phyloP scores from a whole-genome alignment of 2,888 invertebrate species.

The Drosophila phalerata region DNA sequence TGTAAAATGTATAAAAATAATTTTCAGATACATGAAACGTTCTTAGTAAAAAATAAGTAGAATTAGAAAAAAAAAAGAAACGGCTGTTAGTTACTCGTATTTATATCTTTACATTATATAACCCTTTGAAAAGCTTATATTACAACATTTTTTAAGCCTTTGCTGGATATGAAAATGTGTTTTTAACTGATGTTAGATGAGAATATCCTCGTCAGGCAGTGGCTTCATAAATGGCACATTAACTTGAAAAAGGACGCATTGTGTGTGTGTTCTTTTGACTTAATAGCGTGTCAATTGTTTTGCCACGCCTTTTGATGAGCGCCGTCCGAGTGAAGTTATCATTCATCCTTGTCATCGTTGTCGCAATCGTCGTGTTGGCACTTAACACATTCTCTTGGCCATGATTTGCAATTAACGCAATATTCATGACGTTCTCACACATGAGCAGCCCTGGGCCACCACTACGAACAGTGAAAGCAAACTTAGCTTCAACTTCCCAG shows the following conservation, averaged over 20 bases:
- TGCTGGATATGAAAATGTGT: not conserved
- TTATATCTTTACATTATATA: no score
- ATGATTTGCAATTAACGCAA: constrained; percentile 85
- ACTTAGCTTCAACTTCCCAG: constrained; percentile 46
- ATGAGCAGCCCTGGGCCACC: constrained; percentile 73
- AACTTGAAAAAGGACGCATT: constrained; percentile 21
- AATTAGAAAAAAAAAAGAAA: no score
- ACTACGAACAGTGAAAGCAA: constrained; percentile 34
- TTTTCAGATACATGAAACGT: no score
- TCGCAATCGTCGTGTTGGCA: constrained; percentile 71
- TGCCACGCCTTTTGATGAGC: constrained; percentile 57
- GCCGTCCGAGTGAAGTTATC: constrained; percentile 53
- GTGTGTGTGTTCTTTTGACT: constrained; percentile 50
- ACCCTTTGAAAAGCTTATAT: no score
- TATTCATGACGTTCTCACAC: constrained; percentile 85
- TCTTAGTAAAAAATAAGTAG: no score
- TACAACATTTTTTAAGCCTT: not conserved
- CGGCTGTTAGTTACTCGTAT: no score
- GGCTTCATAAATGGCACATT: constrained; percentile 16
- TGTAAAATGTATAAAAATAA: no score
- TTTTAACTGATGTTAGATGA: not conserved
- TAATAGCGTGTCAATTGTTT: constrained; percentile 78
- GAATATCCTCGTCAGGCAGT: not conserved
- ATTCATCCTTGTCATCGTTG: constrained; percentile 73
- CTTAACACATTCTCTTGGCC: constrained; percentile 81